phyloP scores from a whole-genome alignment of 2,797 vertebrate species.

The Tokudaia tokunoshimensis region DNA sequence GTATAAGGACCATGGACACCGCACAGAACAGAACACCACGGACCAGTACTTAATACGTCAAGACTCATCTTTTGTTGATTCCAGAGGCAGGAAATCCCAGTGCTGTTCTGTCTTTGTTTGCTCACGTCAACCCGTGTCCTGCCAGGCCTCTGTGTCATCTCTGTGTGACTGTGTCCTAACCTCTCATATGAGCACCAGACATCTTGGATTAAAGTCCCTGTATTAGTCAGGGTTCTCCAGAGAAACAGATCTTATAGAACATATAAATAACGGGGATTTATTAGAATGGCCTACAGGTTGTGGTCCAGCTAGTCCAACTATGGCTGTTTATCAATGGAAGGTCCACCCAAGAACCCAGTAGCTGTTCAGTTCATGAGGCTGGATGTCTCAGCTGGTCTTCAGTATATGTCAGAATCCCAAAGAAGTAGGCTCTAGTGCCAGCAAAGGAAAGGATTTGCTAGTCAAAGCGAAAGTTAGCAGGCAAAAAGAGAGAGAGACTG shows the following conservation, averaged over 20 bases:
- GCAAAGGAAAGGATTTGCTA: background rate
- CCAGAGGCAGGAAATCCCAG: background rate
- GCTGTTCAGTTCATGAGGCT: background rate
- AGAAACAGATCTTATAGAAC: background rate
- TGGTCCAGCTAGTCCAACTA: background rate
- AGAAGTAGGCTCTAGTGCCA: background rate
- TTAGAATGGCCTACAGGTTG: background rate
- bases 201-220: background rate
- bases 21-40: background rate
- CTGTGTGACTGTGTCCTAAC: background rate
- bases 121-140: fast-evolving
- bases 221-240: background rate
- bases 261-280: background rate
- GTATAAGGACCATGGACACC: background rate
- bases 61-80: background rate
- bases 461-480: background rate
- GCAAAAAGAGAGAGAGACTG: too few relatives aligned
- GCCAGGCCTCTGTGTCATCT: background rate
- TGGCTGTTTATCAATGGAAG: background rate
- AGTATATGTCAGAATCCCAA: background rate
- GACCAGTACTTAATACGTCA: too few relatives aligned
- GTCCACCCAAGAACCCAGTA: background rate
- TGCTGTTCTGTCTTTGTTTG: background rate
- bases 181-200: background rate
- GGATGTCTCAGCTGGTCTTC: background rate